Conservation (phyloP, 2,888 invertebrate species). For the Mycogona germanica region DNA sequence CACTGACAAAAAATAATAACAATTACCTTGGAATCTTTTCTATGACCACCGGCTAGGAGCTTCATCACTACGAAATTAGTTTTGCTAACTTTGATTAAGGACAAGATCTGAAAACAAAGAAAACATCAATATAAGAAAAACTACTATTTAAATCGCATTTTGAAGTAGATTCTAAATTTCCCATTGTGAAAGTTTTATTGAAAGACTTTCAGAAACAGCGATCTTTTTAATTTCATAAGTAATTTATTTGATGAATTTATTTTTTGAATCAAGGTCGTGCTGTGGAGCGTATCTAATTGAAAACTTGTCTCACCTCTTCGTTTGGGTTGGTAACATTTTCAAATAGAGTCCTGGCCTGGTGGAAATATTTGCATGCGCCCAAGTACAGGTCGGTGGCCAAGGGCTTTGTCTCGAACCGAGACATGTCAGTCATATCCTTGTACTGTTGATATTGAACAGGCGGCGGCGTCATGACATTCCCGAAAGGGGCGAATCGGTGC, state of each 20-base stretch:
- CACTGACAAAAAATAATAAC: not conserved
- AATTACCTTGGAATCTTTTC: conserved; percentile 61
- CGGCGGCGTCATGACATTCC: conserved; percentile 72
- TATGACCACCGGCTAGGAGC: conserved; percentile 82
- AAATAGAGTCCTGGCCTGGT: conserved; percentile 71
- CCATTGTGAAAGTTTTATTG: not conserved
- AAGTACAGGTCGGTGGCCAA: conserved; percentile 43
- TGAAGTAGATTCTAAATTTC: conserved; percentile 1
- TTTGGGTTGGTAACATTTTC: conserved; percentile 71
- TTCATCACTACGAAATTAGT: conserved; percentile 93
- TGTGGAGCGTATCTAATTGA: not conserved
- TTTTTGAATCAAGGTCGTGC: not conserved
- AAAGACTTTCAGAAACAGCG: not conserved
- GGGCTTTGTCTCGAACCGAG: conserved; percentile 29
- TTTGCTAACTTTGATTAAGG: conserved; percentile 76
- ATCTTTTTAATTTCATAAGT: not conserved
- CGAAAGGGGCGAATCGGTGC: conserved; percentile 84
- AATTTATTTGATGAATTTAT: not conserved
- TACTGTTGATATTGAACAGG: conserved; percentile 83
- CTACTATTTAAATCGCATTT: not conserved
- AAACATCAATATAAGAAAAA: not conserved
- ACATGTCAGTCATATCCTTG: conserved; percentile 57
- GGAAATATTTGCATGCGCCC: conserved; percentile 81
- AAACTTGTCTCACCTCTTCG: conserved; percentile 48
- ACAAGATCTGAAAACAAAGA: conserved; percentile 28